Conservation (phyloP, 2,113 vertebrate species). For the Thinocorus orbignyianus region DNA sequence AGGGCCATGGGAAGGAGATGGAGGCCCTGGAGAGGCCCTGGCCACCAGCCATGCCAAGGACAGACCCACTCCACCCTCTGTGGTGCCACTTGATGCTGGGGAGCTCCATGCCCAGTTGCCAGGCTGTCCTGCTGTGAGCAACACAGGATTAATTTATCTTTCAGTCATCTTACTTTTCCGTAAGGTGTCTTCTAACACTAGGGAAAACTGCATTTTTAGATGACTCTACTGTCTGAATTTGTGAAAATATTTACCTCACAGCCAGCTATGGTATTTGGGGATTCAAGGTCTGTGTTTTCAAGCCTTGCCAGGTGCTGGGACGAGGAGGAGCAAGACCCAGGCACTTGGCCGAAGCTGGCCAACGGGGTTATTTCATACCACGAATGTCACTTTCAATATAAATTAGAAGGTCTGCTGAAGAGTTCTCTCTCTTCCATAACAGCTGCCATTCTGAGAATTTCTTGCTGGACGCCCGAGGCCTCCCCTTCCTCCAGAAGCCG, state of each 20-base stretch:
- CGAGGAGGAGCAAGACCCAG: not conserved
- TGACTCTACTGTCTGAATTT: not conserved
- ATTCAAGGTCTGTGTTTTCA: not conserved
- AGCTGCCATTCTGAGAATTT: not conserved
- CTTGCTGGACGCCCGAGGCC: not conserved
- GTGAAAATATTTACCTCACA: not conserved
- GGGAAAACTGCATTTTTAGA: not conserved
- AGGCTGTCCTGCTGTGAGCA: not conserved
- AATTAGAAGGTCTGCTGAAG: not conserved
- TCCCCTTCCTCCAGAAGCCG: not conserved
- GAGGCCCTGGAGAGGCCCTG: rapidly evolving
- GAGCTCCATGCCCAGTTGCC: not conserved
- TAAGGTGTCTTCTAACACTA: not conserved
- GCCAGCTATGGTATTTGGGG: not conserved
- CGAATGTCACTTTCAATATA: not conserved
- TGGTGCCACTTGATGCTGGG: rapidly evolving
- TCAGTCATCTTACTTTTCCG: not conserved
- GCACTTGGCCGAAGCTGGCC: not conserved
- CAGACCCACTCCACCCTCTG: rapidly evolving
- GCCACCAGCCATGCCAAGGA: not conserved
- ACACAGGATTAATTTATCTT: not conserved
- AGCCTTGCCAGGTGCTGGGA: not conserved
- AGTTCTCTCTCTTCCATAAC: not conserved
- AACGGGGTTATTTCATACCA: not conserved
- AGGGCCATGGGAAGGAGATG: rapidly evolving